A percentile compares a stretch with the other conserved stretches of the same genome.
phyloP scores from a whole-genome alignment of 2,113 vertebrate genomes.

The Gallinago paraguaiae region DNA sequence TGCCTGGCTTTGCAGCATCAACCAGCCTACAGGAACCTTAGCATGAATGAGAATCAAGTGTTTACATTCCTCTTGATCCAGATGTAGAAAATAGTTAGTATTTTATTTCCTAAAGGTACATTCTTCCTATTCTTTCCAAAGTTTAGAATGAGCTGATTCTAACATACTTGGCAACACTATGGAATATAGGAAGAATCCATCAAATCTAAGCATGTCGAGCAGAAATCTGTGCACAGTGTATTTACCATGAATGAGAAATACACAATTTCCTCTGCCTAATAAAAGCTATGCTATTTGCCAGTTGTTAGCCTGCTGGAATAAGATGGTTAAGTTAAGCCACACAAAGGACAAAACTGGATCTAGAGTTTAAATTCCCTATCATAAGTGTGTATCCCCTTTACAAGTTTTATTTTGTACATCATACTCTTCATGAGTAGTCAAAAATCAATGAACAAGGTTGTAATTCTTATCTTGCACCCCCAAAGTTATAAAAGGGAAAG shows the following conservation, averaged over 20 bases:
- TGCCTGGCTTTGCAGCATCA: neutral
- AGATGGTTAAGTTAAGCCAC: neutral
- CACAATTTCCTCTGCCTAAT: neutral
- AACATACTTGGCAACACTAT: neutral
- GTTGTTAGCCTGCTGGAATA: neutral
- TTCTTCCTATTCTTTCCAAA: neutral
- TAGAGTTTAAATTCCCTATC: neutral
- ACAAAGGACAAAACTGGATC: neutral
- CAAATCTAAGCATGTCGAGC: neutral
- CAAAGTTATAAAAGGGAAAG: neutral
- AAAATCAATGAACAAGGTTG: conserved; percentile 34
- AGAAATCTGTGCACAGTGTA: neutral
- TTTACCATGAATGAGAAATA: neutral
- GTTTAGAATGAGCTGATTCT: neutral
- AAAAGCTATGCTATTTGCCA: neutral
- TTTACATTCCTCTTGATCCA: neutral
- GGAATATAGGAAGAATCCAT: neutral
- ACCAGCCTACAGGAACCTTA: neutral
- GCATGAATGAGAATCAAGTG: neutral
- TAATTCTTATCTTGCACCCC: neutral
- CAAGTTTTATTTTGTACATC: neutral
- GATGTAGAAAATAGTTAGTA: neutral
- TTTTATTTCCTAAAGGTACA: neutral
- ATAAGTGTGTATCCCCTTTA: neutral
- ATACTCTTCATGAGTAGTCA: neutral